Base-by-base conservation (phyloP, 2,113 vertebrate species). In the Brienomyrus longianalis region DNA sequence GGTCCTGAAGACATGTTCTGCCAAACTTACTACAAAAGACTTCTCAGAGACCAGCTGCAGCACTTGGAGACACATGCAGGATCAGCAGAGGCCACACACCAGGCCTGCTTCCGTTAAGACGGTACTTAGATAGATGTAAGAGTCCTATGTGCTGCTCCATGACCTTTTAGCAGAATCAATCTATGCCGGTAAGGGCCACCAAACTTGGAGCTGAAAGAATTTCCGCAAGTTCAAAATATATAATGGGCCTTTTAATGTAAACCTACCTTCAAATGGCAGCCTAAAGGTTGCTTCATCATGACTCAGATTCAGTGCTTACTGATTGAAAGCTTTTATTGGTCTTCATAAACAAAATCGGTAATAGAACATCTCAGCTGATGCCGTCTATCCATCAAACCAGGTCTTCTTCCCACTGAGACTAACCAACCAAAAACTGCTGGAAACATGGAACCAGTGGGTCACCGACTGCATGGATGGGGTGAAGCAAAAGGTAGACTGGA, bases 1-100 rank as follows among this genome's bases (percentile, higher is more conserved):
- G 51, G 77, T 88, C 89, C 86, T 85, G 70, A 35, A 87, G 35
- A 80, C 90, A 59, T 35, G 50, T 31, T 47, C 66, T 86, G 51
- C 89, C 86, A 77, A 90, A 70, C 54, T 86, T 88, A 83, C 31
- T 27, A 84, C 77, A 80, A 80, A 90, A 80, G 11, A 27, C 52
- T 83, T 50, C 88, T 89, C 90, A 87, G 87, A 89, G 66, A 77
- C 6, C 74, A 43, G 74, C 74, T 43, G 74, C 31, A 17, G 74
- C 3, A 43, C 74, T 19, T 43, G 13, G 15, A 80, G 74, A 80
- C 17, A 27, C 31, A 39, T 43, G 74, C 6, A 43, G 74, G 74
- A 80, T 80, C 74, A 80, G 74, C 70, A 77, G 11, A 80, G 35
- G 35, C 74, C 35, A 80, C 35, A 39, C 74, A 43, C 74, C 6